Evolutionary conservation across 2,888 invertebrate species (phyloP).

Genomic region (Cacoxenus indagator): DNA sequence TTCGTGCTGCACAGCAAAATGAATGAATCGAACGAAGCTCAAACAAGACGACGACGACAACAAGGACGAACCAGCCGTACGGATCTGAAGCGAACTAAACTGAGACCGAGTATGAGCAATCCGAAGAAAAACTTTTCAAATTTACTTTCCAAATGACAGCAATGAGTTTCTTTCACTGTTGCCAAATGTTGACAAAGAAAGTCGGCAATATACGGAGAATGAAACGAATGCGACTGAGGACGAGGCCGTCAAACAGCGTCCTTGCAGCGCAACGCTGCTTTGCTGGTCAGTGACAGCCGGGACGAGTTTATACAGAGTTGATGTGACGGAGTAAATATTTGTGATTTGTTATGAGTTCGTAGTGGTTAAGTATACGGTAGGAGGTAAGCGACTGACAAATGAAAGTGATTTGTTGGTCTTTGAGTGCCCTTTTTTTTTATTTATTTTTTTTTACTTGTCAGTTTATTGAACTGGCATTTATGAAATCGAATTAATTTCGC

Average conservation of each 20-base stretch:
- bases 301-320: constrained; percentile 53
- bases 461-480: constrained; percentile 14
- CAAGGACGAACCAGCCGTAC: neutral
- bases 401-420: constrained; percentile 9
- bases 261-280: too few species aligned
- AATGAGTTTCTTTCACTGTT: constrained; percentile 54
- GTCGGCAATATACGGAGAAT: constrained; percentile 45
- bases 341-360: constrained; percentile 56
- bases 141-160: constrained; percentile 59
- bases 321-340: constrained; percentile 60
- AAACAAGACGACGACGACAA: constrained; percentile 22
- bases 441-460: neutral
- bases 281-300: constrained; percentile 7
- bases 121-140: constrained; percentile 61
- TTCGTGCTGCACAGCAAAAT: constrained; percentile 43
- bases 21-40: constrained; percentile 21
- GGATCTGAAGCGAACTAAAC: neutral
- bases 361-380: neutral
- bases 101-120: constrained; percentile 17
- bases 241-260: too few species aligned
- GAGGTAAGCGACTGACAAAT: constrained; percentile 5
- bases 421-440: neutral
- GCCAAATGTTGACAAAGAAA: constrained; percentile 55
- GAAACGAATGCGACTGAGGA: constrained; percentile 26
- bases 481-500: constrained; percentile 10